Evolutionary conservation across 2,888 invertebrate species (phyloP), one percentile per base, ranked within the genome.

Genomic region (Caenorhabditis sulstoni): DNA sequence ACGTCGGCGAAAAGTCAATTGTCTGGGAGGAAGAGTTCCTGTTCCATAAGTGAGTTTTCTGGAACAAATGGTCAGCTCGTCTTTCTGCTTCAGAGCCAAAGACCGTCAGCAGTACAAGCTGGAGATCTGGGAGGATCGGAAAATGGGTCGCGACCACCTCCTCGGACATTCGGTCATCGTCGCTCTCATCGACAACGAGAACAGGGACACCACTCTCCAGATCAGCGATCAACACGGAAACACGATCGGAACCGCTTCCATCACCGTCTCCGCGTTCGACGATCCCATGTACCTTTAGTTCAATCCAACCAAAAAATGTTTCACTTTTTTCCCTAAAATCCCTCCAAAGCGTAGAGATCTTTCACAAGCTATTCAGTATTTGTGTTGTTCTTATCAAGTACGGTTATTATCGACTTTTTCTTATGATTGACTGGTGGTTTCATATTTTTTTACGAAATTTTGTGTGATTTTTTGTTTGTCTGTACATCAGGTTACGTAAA

Each of bases 231-330:
- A 74, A n/a, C 62, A 75, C 35, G 81, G 75, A 14, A 78, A 57
- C 44, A 23, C 52, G 1, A 67, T 74, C 18, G 79, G 73, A 22
- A 59, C 62, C 20, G 58, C 64, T 22, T 45, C 44, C 16, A 61
- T 79, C 41, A 79, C 74, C 9, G 74, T 79, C n/a, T 74, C 74
- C 14, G 79, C 82, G 9, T 83, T 83, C 39, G 82, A 83, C 70
- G 82, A 83, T 76, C 82, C 82, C 12, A 79, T 83, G 82, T 83
- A 83, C 62, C 68, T 81, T 41, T 83, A 65, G 49, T 11, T 41
- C 41, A 11, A 41, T 3, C 4, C 41, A 29, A 29, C 29, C 7
- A 29, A 29, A 5, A 7, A 29, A 5, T 29, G 55, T 37, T 49
- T 29, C 14, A 7, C 52, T 58, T 22, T 29, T 52, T 65, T 35